These are phyloP conservation scores for Eulemur rubriventer DNA, from an alignment of 2,797 vertebrate species.

Conservation along the genomic window DNA sequence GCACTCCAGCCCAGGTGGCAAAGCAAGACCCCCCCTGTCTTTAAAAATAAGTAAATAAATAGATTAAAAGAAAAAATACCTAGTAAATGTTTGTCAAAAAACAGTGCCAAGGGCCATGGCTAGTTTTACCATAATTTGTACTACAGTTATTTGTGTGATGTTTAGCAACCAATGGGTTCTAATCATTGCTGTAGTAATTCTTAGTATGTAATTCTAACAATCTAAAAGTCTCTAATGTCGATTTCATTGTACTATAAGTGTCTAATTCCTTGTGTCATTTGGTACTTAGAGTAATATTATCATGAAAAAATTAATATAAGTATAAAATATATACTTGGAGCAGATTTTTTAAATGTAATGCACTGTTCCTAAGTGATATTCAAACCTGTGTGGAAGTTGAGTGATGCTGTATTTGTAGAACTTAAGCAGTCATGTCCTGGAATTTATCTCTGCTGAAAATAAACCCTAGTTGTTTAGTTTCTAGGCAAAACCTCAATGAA, in stretches of 20 bases:
- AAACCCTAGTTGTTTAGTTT: slow-evolving; percentile 25
- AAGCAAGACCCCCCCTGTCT: not conserved
- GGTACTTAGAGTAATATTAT: not conserved
- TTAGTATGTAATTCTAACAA: not conserved
- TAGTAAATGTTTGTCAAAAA: slow-evolving; percentile 1
- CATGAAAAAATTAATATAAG: not conserved
- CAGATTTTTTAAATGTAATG: not conserved
- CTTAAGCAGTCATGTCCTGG: slow-evolving; percentile 3
- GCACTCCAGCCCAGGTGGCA: not conserved
- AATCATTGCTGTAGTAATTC: not conserved
- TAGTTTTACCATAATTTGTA: not conserved
- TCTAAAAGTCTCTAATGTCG: not conserved
- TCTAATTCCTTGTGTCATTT: not conserved
- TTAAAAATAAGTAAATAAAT: not conserved
- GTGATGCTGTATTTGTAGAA: not conserved
- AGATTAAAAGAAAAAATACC: not conserved
- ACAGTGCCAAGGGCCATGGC: not conserved
- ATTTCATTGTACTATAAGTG: slow-evolving; percentile 1
- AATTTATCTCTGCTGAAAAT: slow-evolving; percentile 51
- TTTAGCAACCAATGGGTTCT: not conserved
- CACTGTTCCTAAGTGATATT: not conserved
- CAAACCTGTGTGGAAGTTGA: not conserved
- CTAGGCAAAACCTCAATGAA: slow-evolving; percentile 19
- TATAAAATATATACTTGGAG: not conserved
- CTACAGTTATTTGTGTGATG: not conserved